Percentiles rank a stretch among this genome's conserved stretches.
These are phyloP conservation scores for Erebia aethiops DNA, from an alignment of 2,888 invertebrate genomes.

Conservation along the genomic window DNA sequence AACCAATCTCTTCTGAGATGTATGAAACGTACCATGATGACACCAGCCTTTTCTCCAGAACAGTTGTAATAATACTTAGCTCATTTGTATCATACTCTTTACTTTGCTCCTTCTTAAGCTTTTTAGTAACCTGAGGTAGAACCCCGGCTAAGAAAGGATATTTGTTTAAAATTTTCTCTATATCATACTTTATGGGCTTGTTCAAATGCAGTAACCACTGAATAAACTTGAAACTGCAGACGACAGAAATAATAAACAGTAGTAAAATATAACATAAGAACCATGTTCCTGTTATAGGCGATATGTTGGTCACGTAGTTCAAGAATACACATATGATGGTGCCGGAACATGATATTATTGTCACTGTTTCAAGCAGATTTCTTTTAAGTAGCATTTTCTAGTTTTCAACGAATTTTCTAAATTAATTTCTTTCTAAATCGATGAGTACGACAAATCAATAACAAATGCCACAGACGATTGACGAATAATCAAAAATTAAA, in stretches of 20 bases:
- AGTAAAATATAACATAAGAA: constrained; percentile 67
- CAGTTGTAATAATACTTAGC: constrained; percentile 73
- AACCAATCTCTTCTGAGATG: constrained; percentile 76
- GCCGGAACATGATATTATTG: constrained; percentile 60
- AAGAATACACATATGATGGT: constrained; percentile 61
- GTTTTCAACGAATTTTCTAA: background rate
- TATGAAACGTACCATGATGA: constrained; percentile 78
- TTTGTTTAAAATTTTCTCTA: constrained; percentile 54
- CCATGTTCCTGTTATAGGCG: constrained; percentile 71
- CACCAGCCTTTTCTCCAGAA: constrained; percentile 70
- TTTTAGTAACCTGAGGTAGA: constrained; percentile 53
- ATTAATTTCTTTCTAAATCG: too few species aligned
- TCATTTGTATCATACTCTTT: constrained; percentile 76
- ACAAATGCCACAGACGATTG: too few species aligned
- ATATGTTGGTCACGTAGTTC: constrained; percentile 68
- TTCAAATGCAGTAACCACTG: constrained; percentile 80
- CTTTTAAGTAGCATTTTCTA: constrained; percentile 64
- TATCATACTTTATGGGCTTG: constrained; percentile 76
- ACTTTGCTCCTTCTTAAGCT: constrained; percentile 44
- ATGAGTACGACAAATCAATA: too few species aligned
- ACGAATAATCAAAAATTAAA: too few species aligned
- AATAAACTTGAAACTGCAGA: constrained; percentile 77
- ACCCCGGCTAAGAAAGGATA: constrained; percentile 57
- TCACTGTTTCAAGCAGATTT: constrained; percentile 64
- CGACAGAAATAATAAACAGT: constrained; percentile 70